Conservation (phyloP, 2,888 invertebrate species). For the Cataglyphis livida region DNA sequence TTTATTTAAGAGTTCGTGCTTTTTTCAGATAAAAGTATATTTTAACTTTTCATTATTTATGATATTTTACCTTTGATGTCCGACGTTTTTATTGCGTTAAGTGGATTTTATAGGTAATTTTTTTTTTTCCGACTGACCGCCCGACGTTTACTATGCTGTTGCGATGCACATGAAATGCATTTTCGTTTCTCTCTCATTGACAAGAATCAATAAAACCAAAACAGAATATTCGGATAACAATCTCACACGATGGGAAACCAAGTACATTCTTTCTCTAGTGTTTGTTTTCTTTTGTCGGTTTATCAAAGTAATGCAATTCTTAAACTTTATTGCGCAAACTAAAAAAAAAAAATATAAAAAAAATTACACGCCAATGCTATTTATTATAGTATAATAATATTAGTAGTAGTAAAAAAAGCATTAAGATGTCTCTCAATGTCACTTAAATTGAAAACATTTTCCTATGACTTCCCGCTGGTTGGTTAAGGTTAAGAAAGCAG, state of each 20-base stretch:
- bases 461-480: too few species aligned
- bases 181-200: constrained; percentile 36
- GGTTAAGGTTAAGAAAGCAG: too few species aligned
- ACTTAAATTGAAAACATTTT: too few species aligned
- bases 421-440: too few species aligned
- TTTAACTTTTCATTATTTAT: constrained; percentile 36
- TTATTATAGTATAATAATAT: too few species aligned
- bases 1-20: constrained; percentile 49
- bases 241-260: constrained; percentile 34
- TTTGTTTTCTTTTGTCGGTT: not conserved
- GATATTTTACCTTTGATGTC: constrained; percentile 52
- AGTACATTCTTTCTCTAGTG: not conserved
- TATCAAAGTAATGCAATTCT: not conserved
- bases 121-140: constrained; percentile 29
- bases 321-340: not conserved
- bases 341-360: not conserved
- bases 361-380: not conserved
- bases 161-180: constrained; percentile 30
- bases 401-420: too few species aligned
- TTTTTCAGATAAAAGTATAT: constrained; percentile 40
- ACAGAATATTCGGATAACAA: constrained; percentile 46
- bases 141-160: constrained; percentile 27
- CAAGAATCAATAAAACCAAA: constrained; percentile 31
- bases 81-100: constrained; percentile 49
- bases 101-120: constrained; percentile 42